Evolutionary conservation across 2,113 vertebrate species (phyloP).

Genomic region (Ceyx melanurus): DNA sequence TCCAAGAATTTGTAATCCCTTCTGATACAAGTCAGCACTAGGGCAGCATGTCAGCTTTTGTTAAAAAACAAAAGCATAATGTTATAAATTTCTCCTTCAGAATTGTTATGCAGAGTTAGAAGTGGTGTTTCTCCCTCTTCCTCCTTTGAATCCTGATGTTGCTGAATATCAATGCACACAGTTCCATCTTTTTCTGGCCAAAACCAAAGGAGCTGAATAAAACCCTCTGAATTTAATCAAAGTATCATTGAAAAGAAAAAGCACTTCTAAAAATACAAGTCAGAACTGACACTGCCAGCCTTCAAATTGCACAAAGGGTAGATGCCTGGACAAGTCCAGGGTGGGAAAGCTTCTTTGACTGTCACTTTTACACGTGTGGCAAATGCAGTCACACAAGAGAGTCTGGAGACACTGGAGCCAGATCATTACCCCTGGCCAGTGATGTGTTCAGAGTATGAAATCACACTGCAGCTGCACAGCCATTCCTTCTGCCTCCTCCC

Average conservation of each 20-base stretch:
- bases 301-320: neutral
- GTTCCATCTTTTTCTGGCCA: neutral
- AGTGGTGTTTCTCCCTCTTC: neutral
- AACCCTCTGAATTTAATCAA: neutral
- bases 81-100: neutral
- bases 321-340: neutral
- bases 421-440: neutral
- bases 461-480: neutral
- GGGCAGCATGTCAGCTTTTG: neutral
- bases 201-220: neutral
- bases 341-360: neutral
- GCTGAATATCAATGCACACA: neutral
- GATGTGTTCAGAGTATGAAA: neutral
- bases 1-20: conserved; percentile 42
- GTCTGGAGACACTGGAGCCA: neutral
- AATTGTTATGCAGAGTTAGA: neutral
- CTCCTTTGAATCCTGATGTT: neutral
- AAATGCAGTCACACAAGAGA: neutral
- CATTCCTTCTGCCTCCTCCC: neutral
- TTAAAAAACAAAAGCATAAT: neutral
- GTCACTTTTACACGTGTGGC: neutral
- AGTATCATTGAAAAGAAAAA: neutral
- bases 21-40: conserved; percentile 12
- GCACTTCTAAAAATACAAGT: neutral
- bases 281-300: neutral